These are phyloP conservation scores for Ommatoiulus sabulosus DNA, from an alignment of 2,888 invertebrate genomes.

Conservation along the genomic window DNA sequence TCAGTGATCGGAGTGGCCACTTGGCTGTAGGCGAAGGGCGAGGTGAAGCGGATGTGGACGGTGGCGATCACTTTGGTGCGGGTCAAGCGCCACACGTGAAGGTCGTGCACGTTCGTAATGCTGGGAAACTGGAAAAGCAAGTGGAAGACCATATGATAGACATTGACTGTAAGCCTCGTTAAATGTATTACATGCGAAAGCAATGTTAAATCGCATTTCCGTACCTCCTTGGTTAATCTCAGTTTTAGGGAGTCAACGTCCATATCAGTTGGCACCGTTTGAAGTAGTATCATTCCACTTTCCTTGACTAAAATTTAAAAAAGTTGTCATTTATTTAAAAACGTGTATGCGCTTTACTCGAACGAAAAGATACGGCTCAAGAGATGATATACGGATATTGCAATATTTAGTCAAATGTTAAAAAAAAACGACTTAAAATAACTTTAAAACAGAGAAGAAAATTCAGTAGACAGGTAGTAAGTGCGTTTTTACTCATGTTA, in stretches of 20 bases:
- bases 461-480: no score
- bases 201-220: not conserved
- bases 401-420: no score
- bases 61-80: slow-evolving; percentile 84
- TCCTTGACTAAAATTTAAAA: slow-evolving; percentile 78
- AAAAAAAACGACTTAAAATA: no score
- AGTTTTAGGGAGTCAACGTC: slow-evolving; percentile 79
- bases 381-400: no score
- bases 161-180: not conserved
- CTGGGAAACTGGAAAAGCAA: slow-evolving; percentile 72
- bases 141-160: not conserved
- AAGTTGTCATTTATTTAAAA: no score
- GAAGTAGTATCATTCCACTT: slow-evolving; percentile 86
- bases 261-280: slow-evolving; percentile 91
- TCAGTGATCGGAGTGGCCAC: slow-evolving; percentile 84
- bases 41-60: slow-evolving; percentile 81
- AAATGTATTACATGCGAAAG: not conserved
- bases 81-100: slow-evolving; percentile 90
- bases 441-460: no score
- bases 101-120: slow-evolving; percentile 83
- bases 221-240: slow-evolving; percentile 72
- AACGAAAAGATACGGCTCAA: no score
- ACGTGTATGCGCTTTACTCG: no score
- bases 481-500: no score
- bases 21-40: slow-evolving; percentile 70